Evolutionary conservation across 2,888 invertebrate genomes (phyloP).

Genomic region (Polydrusus tereticollis): DNA sequence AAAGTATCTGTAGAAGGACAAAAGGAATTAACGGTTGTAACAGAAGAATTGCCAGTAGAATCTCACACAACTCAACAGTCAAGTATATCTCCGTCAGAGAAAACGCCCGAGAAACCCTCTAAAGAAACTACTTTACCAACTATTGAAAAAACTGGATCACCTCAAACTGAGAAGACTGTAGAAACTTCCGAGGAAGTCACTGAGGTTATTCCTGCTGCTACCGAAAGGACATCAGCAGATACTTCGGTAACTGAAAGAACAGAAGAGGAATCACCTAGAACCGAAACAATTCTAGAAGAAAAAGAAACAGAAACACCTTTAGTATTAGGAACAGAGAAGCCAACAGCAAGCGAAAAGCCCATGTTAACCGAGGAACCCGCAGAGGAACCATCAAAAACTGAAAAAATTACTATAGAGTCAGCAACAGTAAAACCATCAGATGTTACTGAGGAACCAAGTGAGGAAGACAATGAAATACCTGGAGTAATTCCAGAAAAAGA

Average conservation of each 20-base stretch:
- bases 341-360: slow-evolving; percentile 20
- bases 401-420: slow-evolving; percentile 14
- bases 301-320: not conserved
- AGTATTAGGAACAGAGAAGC: slow-evolving; percentile 6
- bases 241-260: not conserved
- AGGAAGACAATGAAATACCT: slow-evolving; percentile 32
- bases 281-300: slow-evolving; percentile 10
- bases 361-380: slow-evolving; percentile 5
- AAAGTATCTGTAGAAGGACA: no score
- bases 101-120: not conserved
- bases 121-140: not conserved
- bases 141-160: not conserved
- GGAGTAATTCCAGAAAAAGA: slow-evolving; percentile 32
- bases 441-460: slow-evolving; percentile 37
- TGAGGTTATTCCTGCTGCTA: not conserved
- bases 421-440: slow-evolving; percentile 27
- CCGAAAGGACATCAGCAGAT: not conserved
- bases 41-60: slow-evolving; percentile 2
- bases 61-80: not conserved
- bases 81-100: not conserved
- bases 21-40: not conserved
- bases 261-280: slow-evolving; percentile 21
- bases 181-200: not conserved
- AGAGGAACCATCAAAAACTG: slow-evolving; percentile 24
- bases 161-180: slow-evolving; percentile 22